Evolutionary conservation across 2,113 vertebrate species (phyloP).

Genomic region (Alethe diademata): DNA sequence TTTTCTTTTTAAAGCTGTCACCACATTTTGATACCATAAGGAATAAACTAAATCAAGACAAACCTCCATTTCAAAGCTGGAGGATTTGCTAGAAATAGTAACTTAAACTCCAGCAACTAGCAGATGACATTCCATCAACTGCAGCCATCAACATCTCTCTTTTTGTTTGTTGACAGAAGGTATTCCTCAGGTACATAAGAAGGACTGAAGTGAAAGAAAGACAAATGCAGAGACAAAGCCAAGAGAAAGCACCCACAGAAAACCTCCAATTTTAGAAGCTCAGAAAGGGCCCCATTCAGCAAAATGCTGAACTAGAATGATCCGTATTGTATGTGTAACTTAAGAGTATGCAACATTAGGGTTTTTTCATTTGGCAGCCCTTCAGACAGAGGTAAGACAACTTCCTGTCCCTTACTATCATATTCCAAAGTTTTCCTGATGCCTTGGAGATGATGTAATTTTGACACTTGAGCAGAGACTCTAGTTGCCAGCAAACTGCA

Average conservation of each 20-base stretch:
- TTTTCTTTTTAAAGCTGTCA: constrained; percentile 66
- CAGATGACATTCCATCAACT: neutral
- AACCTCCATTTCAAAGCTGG: constrained; percentile 16
- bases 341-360: neutral
- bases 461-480: neutral
- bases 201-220: neutral
- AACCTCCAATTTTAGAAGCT: neutral
- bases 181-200: neutral
- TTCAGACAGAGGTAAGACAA: neutral
- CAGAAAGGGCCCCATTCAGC: neutral
- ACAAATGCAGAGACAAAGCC: neutral
- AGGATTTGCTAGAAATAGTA: constrained; percentile 5
- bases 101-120: neutral
- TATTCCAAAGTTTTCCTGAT: neutral
- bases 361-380: neutral
- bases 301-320: neutral
- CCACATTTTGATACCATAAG: constrained; percentile 64
- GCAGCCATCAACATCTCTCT: neutral
- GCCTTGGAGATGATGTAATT: neutral
- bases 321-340: neutral
- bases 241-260: neutral
- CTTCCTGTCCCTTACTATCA: neutral
- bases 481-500: neutral
- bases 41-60: constrained; percentile 64
- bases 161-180: neutral